Evolutionary conservation across 2,888 invertebrate genomes (phyloP).

Genomic region (Orthosia gracilis): DNA sequence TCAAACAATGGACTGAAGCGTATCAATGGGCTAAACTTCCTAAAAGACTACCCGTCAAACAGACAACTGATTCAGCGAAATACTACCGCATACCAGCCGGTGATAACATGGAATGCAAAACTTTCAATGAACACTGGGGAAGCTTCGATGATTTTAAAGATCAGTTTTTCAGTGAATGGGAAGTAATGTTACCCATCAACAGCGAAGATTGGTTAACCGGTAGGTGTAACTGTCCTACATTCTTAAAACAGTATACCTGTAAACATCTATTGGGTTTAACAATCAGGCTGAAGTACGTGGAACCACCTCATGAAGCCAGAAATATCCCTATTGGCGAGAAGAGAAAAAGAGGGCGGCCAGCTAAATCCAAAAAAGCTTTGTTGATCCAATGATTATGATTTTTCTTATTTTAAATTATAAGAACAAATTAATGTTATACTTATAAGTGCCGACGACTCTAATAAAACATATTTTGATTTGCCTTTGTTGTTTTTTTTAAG

Average conservation of each 20-base stretch:
- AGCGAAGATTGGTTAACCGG: slow-evolving; percentile 31
- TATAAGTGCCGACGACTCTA: no score
- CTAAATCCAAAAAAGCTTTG: no score
- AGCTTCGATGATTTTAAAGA: slow-evolving; percentile 41
- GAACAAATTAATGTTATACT: no score
- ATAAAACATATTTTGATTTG: no score
- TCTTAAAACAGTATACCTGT: slow-evolving; percentile 40
- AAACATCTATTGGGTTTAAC: slow-evolving; percentile 48
- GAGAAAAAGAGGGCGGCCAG: no score
- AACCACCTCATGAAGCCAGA: no score
- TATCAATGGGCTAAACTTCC: slow-evolving; percentile 50
- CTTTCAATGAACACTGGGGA: slow-evolving; percentile 22
- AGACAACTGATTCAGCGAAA: slow-evolving; percentile 13
- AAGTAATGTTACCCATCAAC: slow-evolving; percentile 19
- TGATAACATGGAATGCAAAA: slow-evolving; percentile 19
- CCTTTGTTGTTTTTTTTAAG: no score
- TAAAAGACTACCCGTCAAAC: slow-evolving; percentile 24
- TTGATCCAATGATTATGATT: no score
- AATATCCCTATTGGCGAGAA: no score
- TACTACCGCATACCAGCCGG: slow-evolving; percentile 26
- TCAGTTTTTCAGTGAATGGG: slow-evolving; percentile 26
- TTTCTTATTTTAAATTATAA: no score
- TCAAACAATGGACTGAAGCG: slow-evolving; percentile 51
- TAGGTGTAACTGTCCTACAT: slow-evolving; percentile 38
- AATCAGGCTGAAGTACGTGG: no score